Base-by-base conservation (phyloP, 2,888 invertebrate genomes). In the Petrolisthes manimaculis region DNA sequence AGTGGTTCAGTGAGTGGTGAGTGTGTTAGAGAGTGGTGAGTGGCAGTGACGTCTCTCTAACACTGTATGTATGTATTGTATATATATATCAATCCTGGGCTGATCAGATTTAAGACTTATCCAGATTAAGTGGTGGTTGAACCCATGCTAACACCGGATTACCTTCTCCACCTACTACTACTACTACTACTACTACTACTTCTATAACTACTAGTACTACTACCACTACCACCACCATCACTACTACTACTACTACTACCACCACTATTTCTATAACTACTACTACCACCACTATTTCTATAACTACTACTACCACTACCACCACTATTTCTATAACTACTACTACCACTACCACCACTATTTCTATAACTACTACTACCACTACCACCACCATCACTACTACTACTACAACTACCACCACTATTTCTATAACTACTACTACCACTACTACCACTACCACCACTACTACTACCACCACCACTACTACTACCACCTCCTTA, bases 391-490 rank as follows among this genome's bases (percentile, higher is more conserved):
- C 54, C 18, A 51, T 54, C 18, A 9, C 54, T 8, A 79, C 54
- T 54, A 51, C 79, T 54, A 54, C 21, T 54, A 3, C 79, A 6
- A 79, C 79, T 18, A 4, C 79, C 8, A 53, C 53, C 8, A 53
- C 79, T 5, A 79, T n/a, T 8, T 18, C 80, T 8, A n/a, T 24
- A n/a, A 14, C 54, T 53, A 80, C n/a, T n/a, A 3, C 56, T 55
- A n/a, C 56, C 80, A 55, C 80, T 5, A 21, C 80, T 55, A n/a
- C 80, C 56, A 80, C 56, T 54, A 80, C 80, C n/a, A 80, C 24
- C 80, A 80, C 80, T 21, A 80, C 80, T 21, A 18, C 6, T 61
- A 83, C 82, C n/a, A 69, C n/a, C 69, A 61, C 67, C 54, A 61
- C 67, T 82, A 61, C 67, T 67, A 21, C 51, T 67, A 51, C 55